These are phyloP conservation scores for Himalopsyche kuldschensis DNA, from an alignment of 2,888 invertebrate species.

Conservation along the genomic window DNA sequence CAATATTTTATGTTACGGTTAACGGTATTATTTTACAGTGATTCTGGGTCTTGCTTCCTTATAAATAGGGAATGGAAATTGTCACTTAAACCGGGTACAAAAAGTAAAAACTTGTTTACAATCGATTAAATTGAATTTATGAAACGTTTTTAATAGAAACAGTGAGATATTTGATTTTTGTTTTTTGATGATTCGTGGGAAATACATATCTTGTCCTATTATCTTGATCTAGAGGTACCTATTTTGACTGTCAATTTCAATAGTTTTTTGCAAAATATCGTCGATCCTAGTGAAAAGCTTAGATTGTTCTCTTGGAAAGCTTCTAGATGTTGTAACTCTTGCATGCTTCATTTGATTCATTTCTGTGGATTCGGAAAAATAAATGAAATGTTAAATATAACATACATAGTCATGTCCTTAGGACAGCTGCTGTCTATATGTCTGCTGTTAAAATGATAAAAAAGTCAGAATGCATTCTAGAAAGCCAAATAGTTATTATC, in stretches of 20 bases:
- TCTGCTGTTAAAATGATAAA: not conserved
- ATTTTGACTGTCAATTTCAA: not conserved
- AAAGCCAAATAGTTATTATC: too few species aligned
- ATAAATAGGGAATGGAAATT: not conserved
- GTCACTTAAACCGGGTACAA: conserved; percentile 16
- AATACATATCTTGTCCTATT: not conserved
- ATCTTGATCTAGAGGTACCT: not conserved
- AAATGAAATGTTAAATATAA: not conserved
- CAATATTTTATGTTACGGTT: not conserved
- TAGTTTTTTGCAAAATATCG: not conserved
- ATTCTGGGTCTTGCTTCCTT: not conserved
- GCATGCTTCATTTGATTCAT: too few species aligned
- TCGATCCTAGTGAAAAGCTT: too few species aligned
- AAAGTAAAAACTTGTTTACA: conserved; percentile 27
- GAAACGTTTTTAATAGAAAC: not conserved
- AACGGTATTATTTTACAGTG: not conserved
- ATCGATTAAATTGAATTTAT: conserved; percentile 20
- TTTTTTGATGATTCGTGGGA: not conserved
- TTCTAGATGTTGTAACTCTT: too few species aligned
- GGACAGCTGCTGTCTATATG: not conserved
- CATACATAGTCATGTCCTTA: not conserved
- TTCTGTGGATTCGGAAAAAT: too few species aligned
- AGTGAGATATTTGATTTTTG: not conserved
- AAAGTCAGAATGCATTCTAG: not conserved
- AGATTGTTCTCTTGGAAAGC: too few species aligned